Conservation (phyloP, 2,113 vertebrate genomes). For the Panurus biarmicus region DNA sequence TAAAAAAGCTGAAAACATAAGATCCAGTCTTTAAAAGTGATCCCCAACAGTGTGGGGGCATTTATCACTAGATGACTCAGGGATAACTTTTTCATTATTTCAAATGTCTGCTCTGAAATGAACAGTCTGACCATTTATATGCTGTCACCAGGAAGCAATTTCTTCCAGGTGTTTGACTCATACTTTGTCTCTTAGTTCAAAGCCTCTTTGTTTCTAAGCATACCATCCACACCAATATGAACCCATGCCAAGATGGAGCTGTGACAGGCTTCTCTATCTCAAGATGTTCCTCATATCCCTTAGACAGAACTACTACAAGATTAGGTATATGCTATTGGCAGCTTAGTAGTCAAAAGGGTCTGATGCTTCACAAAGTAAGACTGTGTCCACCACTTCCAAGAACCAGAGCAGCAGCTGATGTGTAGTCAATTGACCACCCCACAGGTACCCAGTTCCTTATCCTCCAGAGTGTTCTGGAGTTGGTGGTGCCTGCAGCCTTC, state of each 20-base stretch:
- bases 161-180: conserved; percentile 15
- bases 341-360: not conserved
- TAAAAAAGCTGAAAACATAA: not conserved
- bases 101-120: not conserved
- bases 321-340: not conserved
- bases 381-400: not conserved
- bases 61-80: not conserved
- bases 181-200: not conserved
- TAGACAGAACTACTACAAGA: not conserved
- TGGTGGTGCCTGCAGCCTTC: not conserved
- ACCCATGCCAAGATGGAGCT: not conserved
- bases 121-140: not conserved
- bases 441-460: rapidly evolving
- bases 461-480: not conserved
- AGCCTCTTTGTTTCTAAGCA: not conserved
- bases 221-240: not conserved
- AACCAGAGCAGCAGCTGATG: not conserved
- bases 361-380: not conserved
- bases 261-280: not conserved
- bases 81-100: not conserved
- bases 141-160: conserved; percentile 3
- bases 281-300: not conserved
- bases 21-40: not conserved
- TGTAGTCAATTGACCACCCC: not conserved
- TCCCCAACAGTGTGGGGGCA: not conserved